Evolutionary conservation across 2,888 invertebrate genomes (phyloP), one percentile per base, ranked within the genome.

Genomic region (Chrysina gloriosa): DNA sequence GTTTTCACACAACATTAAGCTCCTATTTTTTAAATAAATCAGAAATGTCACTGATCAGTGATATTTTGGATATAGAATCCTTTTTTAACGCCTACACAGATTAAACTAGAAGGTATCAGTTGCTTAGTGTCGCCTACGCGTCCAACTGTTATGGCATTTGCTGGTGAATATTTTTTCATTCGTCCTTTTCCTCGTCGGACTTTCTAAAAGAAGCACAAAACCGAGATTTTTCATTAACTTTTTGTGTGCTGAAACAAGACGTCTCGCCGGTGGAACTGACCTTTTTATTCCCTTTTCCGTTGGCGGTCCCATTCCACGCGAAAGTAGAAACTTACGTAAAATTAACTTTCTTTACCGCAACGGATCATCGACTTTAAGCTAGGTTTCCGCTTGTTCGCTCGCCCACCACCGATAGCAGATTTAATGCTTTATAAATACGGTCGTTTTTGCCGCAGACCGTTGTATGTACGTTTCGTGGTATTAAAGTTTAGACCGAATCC

Each of bases 401-500:
- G 21, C 9, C 45, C 45, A 21, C 45, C 21, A 9, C 16, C 31
- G 52, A 52, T 52, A 16, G 52, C 34, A 9, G 34, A 52, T 31
- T 31, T 52, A 52, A 52, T 52, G 52, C 52, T 52, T 52, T 29
- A 52, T 19, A 52, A 52, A 52, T 52, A 52, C 52, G 6, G 9
- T 6, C 9, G 31, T 52, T 52, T 52, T 52, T 45, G 45, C 21
- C 21, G 45, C 21, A 4, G 45, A 9, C 45, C 45, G n/a, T n/a
- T n/a, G n/a, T n/a, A n/a, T 39, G 39, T 9, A 9, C 39, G 39
- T 31, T 7, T 52, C 31, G 6, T 1, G 16, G 19, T 31, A n/a
- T 31, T 5, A 25, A 48, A 34, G 9, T 31, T 14, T 31, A 16
- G 3, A n/a, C 9, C n/a, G 52, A 31, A 31, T 9, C 19, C 21